Percentiles rank a stretch among this genome's conserved stretches.
These are phyloP conservation scores for Pharmacophagus antenor DNA, from an alignment of 2,888 invertebrate species.

Conservation along the genomic window DNA sequence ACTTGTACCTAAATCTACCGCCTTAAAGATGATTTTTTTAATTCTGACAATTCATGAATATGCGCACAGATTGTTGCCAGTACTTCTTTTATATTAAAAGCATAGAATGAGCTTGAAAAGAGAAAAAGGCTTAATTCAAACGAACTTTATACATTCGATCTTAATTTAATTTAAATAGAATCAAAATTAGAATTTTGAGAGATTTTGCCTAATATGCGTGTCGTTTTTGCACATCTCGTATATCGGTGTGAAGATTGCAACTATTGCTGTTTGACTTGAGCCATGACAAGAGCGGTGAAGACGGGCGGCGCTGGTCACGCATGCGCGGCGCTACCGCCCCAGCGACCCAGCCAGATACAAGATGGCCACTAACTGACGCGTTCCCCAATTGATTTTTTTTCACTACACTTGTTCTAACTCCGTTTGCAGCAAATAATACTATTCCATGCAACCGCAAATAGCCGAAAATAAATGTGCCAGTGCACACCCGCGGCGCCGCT, in stretches of 20 bases:
- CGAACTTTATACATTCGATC: neutral
- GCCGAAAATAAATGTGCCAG: conserved; percentile 32
- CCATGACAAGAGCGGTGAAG: conserved; percentile 13
- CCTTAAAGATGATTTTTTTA: neutral
- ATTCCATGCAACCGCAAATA: conserved; percentile 32
- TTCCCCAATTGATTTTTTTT: conserved; percentile 70
- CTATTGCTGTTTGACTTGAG: conserved; percentile 14
- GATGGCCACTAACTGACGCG: conserved; percentile 65
- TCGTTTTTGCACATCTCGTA: neutral
- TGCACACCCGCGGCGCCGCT: conserved; percentile 29
- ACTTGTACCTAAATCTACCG: neutral
- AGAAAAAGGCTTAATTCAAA: neutral
- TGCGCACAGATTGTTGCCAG: conserved; percentile 11
- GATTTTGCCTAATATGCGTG: neutral
- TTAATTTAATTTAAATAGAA: too few relatives aligned
- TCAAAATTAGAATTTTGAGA: neutral
- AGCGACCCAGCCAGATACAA: conserved; percentile 59
- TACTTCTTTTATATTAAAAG: neutral
- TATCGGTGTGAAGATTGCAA: conserved; percentile 2
- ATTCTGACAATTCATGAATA: conserved; percentile 5
- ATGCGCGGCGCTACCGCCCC: conserved; percentile 55
- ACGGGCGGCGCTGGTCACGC: conserved; percentile 46
- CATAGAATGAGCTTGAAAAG: neutral
- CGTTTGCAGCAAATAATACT: conserved; percentile 41
- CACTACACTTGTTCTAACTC: conserved; percentile 50